Base-by-base conservation (phyloP, 2,888 invertebrate species). In the Apotomis capreana region DNA sequence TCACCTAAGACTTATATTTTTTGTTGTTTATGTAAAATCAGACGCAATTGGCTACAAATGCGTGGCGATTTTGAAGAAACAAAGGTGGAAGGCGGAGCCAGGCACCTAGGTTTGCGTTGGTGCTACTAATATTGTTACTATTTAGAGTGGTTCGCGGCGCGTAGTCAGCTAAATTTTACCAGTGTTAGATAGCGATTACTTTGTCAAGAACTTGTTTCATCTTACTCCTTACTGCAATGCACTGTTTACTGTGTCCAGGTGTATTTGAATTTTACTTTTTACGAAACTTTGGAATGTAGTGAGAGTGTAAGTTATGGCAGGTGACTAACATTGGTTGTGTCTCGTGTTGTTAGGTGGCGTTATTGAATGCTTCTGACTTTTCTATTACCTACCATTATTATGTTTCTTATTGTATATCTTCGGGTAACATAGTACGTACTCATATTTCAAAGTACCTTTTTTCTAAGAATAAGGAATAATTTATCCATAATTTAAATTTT, bases 271-370 rank as follows among this genome's bases (percentile, higher is more conserved):
- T 76, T 76, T 75, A 75, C 72, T 74, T 70, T 74, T 74, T 74
- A 70, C 63, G 59, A 69, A 71, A 76, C 74, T 72, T 69, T 68
- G 74, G 76, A 74, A 78, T 76, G 74, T 75, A 76, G 72, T 71
- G 76, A 75, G 78, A 78, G 77, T 76, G 75, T 75, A 74, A 69
- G 74, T 65, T 68, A 74, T 76, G 73, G 75, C 75, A 76, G 77
- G 75, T 75, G 77, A 67, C 81, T 79, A 78, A 68, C 70, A 61
- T 49, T 51, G 60, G 37, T 60, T 60, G 46, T 69, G 65, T 65
- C 55, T 55, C 57, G 54, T 54, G 26, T 15, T 57, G 59, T 64
- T 52, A 55, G 46, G 61, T 46, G 58, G 63, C 51, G 37, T 59
- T 70, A 71, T 71, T 71, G 61, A 68, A 70, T 71, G 67, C 62